phyloP scores from a whole-genome alignment of 1,140 invertebrate genomes.

The Antheraea pernyi region DNA sequence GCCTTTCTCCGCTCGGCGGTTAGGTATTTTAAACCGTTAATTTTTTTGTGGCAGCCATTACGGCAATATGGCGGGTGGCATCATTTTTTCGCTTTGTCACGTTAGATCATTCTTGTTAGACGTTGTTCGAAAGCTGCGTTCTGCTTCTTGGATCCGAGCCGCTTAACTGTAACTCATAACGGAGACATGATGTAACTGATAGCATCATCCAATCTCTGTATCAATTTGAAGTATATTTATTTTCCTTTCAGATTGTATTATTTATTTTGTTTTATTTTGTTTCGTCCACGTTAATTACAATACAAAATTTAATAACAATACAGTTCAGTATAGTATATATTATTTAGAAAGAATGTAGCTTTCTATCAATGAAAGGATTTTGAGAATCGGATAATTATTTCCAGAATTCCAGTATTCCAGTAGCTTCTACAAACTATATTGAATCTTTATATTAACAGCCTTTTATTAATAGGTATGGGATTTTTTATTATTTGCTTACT shows the following conservation, averaged over 20 bases:
- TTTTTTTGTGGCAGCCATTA: slow-evolving; percentile 76
- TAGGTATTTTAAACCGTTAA: slow-evolving; percentile 79
- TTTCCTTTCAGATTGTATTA: slow-evolving; percentile 1
- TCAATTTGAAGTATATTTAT: slow-evolving; percentile 6
- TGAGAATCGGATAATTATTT: too few species aligned
- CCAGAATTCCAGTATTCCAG: too few species aligned
- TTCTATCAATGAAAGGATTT: too few species aligned
- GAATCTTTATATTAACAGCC: too few species aligned
- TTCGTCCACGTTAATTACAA: too few species aligned
- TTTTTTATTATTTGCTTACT: too few species aligned
- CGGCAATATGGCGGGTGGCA: slow-evolving; percentile 74
- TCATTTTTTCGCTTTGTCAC: slow-evolving; percentile 77
- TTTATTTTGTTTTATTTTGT: background rate
- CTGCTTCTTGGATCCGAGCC: slow-evolving; percentile 62
- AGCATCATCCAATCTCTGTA: slow-evolving; percentile 14
- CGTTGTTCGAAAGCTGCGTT: slow-evolving; percentile 70
- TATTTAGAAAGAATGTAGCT: too few species aligned
- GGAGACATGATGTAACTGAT: slow-evolving; percentile 70
- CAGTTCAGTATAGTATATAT: too few species aligned
- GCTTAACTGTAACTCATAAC: slow-evolving; percentile 66
- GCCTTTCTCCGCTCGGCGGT: slow-evolving; percentile 74
- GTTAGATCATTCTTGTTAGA: slow-evolving; percentile 79
- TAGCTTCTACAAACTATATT: too few species aligned
- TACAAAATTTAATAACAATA: too few species aligned
- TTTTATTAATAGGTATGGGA: too few species aligned